Base-by-base conservation (phyloP, 2,888 invertebrate species). In the Nematopogon swammerdamellus region DNA sequence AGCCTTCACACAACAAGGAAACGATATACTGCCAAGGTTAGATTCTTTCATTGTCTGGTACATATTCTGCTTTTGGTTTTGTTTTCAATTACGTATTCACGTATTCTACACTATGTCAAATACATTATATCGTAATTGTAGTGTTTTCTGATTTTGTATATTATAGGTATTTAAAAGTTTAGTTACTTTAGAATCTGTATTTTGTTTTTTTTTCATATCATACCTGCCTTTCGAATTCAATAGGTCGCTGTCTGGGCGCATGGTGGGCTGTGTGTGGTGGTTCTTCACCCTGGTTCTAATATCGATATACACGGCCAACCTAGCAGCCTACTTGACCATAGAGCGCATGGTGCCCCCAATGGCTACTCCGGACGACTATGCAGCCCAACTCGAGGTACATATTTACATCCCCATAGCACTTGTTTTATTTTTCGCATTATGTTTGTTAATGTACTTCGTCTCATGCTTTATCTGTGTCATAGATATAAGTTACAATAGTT, bases 1-100 rank as follows among this genome's bases (percentile, higher is more conserved):
- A 19, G 96, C 98, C 46, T 92, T 99, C 70, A 97, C 99, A 95
- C 97, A 98, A 72, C 98, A 99, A 73, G 97, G 98, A 51, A 95
- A 95, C 65, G 97, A 97, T 72, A 89, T 97, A 60, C 91, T 95
- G 53, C 98, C 98, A 43, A 89, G 95, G 89, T 95, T 81, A 74
- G 74, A n/a, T 67, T n/a, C n/a, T n/a, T n/a, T n/a, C n/a, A n/a
- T n/a, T n/a, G n/a, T n/a, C n/a, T n/a, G n/a, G n/a, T n/a, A n/a
- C n/a, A n/a, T n/a, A n/a, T n/a, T n/a, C n/a, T n/a, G n/a, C n/a
- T n/a, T n/a, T n/a, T n/a, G n/a, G n/a, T n/a, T n/a, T n/a, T n/a
- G n/a, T n/a, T n/a, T n/a, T n/a, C n/a, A n/a, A 43, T n/a, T 16
- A 17, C 4, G 18, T 16, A 43, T 43, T 43, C 10, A 10, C 30